Percentiles rank a stretch among this genome's conserved stretches.
Evolutionary conservation across 2,113 vertebrate species (phyloP).

Genomic region (Phaethon lepturus): DNA sequence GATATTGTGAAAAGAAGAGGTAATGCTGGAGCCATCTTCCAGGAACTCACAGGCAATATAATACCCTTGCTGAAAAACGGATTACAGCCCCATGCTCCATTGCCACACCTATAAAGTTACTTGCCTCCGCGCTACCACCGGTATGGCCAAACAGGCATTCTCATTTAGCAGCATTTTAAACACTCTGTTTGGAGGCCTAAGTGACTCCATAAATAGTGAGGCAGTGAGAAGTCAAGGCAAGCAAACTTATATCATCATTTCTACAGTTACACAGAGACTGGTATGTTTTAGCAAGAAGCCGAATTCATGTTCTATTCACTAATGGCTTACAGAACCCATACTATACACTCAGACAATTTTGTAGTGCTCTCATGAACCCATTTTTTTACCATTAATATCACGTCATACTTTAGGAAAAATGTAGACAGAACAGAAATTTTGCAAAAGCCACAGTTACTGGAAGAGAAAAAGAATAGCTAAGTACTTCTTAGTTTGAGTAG

Average conservation of each 20-base stretch:
- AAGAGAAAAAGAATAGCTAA: background rate
- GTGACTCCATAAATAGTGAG: background rate
- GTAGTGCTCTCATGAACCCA: background rate
- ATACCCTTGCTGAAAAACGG: background rate
- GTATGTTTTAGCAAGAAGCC: background rate
- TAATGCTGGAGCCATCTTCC: background rate
- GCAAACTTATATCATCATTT: background rate
- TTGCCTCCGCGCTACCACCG: background rate
- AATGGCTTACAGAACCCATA: background rate
- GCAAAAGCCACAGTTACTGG: background rate
- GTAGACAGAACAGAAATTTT: background rate
- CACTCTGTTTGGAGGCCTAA: background rate
- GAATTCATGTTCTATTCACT: background rate
- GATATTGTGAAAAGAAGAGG: background rate
- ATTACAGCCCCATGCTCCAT: background rate
- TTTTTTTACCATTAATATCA: background rate
- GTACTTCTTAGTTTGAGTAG: background rate
- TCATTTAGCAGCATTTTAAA: background rate
- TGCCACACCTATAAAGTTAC: background rate
- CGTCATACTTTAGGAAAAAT: background rate
- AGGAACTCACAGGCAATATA: background rate
- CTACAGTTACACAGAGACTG: background rate
- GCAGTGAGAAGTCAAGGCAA: background rate
- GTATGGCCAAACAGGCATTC: background rate
- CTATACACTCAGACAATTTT: background rate